Evolutionary conservation across 2,113 vertebrate genomes (phyloP).

Genomic region (Myiagra hebetior): DNA sequence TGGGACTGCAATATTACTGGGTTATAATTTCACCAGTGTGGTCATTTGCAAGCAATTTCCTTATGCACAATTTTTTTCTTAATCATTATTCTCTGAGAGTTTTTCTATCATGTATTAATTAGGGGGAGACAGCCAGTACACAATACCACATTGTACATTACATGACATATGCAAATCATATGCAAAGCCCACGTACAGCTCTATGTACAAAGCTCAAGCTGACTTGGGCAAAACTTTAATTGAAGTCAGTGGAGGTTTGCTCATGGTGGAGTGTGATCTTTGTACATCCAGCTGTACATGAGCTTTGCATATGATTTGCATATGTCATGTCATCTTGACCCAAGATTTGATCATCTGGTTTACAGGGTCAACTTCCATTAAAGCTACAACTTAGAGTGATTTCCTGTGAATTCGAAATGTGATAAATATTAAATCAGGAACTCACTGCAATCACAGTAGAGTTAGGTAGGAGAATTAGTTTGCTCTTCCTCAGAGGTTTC

Average conservation of each 20-base stretch:
- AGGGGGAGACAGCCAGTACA: constrained; percentile 31
- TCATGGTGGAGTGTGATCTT: neutral
- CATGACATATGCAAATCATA: constrained; percentile 26
- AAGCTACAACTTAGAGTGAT: neutral
- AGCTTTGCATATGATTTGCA: constrained; percentile 5
- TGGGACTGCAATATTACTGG: constrained; percentile 38
- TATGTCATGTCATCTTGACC: constrained; percentile 15
- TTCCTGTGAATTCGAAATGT: neutral
- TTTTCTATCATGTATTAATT: constrained; percentile 57
- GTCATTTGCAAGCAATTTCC: constrained; percentile 56
- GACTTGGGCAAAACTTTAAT: constrained; percentile 38
- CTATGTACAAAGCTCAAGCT: neutral
- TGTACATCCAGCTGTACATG: neutral
- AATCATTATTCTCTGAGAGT: constrained; percentile 30
- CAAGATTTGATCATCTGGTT: constrained; percentile 13
- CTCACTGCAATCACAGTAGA: neutral
- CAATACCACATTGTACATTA: constrained; percentile 12
- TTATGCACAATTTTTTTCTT: constrained; percentile 34
- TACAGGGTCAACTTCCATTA: constrained; percentile 20
- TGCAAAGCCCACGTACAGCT: neutral
- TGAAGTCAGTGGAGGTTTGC: constrained; percentile 15
- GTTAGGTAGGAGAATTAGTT: neutral
- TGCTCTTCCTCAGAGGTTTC: neutral
- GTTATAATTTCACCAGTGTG: constrained; percentile 46
- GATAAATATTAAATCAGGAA: constrained; percentile 7